A percentile compares a stretch with the other conserved stretches of the same genome.
Evolutionary conservation across 2,888 invertebrate species (phyloP).

Genomic region (Sinhomidia bicolor): DNA sequence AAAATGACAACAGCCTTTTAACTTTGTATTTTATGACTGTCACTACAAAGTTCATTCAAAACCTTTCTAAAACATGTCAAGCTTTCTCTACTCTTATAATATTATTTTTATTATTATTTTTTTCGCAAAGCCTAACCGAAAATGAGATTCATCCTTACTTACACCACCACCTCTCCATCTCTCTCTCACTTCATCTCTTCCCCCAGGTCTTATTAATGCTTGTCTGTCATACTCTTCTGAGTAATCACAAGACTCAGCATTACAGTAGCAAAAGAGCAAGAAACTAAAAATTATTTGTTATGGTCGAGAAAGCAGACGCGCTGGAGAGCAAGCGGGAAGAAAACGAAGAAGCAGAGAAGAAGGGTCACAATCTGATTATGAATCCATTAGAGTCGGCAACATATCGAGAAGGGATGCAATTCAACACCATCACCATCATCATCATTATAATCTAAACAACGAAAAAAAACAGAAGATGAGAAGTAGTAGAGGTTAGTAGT

Average conservation of each 20-base stretch:
- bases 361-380: constrained; percentile 81
- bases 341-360: no score
- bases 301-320: constrained; percentile 68
- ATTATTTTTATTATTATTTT: no score
- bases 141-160: constrained; percentile 16
- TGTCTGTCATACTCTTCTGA: constrained; percentile 7
- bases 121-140: constrained; percentile 24
- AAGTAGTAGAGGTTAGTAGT: not conserved
- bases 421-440: constrained; percentile 80
- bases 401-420: constrained; percentile 78
- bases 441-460: constrained; percentile 34
- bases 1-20: constrained; percentile 57
- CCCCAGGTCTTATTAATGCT: constrained; percentile 16
- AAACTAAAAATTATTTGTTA: constrained; percentile 71
- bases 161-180: no score
- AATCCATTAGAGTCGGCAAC: constrained; percentile 80
- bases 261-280: constrained; percentile 63
- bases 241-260: constrained; percentile 17
- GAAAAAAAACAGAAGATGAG: not conserved
- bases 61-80: no score
- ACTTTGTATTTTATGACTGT: constrained; percentile 43
- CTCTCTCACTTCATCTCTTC: no score
- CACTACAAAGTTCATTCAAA: not conserved
- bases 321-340: constrained; percentile 80
- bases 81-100: constrained; percentile 3